phyloP scores from a whole-genome alignment of 1,140 invertebrate genomes.

The Prorops nasuta region DNA sequence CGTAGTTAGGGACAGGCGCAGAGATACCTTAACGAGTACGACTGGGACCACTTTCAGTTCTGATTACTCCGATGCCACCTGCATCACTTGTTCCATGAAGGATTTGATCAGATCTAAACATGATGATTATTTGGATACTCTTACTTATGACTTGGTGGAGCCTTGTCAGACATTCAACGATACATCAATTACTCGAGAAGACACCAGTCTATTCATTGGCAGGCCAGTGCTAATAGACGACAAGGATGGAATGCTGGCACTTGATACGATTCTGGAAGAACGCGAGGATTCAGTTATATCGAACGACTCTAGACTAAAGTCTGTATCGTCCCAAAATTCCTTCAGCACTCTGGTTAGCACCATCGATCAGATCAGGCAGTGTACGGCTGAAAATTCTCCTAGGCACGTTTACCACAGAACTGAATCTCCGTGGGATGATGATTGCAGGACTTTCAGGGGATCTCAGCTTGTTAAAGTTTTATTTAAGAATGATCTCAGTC shows the following conservation, averaged over 20 bases:
- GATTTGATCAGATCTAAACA: slow-evolving; percentile 47
- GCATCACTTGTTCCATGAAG: slow-evolving; percentile 51
- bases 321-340: slow-evolving; percentile 31
- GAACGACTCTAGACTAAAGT: background rate
- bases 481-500: slow-evolving; percentile 32
- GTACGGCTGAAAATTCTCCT: slow-evolving; percentile 59
- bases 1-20: slow-evolving; percentile 59
- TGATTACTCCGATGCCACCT: slow-evolving; percentile 45
- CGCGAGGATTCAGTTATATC: slow-evolving; percentile 52
- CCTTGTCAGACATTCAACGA: slow-evolving; percentile 25
- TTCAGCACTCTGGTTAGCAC: slow-evolving; percentile 64
- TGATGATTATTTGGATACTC: slow-evolving; percentile 60
- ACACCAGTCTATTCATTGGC: slow-evolving; percentile 56
- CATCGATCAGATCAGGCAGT: slow-evolving; percentile 65
- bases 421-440: slow-evolving; percentile 58
- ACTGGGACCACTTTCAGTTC: slow-evolving; percentile 43
- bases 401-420: slow-evolving; percentile 60
- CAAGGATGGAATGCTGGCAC: slow-evolving; percentile 58
- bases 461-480: slow-evolving; percentile 39
- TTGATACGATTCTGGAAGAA: slow-evolving; percentile 59
- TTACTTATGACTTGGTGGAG: slow-evolving; percentile 55
- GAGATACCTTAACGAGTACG: slow-evolving; percentile 60
- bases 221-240: slow-evolving; percentile 61
- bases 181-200: slow-evolving; percentile 27
- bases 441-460: slow-evolving; percentile 46